Percentiles rank a stretch among this genome's conserved stretches.
phyloP scores from a whole-genome alignment of 2,113 vertebrate genomes.

The Psilopsiagon aymara region DNA sequence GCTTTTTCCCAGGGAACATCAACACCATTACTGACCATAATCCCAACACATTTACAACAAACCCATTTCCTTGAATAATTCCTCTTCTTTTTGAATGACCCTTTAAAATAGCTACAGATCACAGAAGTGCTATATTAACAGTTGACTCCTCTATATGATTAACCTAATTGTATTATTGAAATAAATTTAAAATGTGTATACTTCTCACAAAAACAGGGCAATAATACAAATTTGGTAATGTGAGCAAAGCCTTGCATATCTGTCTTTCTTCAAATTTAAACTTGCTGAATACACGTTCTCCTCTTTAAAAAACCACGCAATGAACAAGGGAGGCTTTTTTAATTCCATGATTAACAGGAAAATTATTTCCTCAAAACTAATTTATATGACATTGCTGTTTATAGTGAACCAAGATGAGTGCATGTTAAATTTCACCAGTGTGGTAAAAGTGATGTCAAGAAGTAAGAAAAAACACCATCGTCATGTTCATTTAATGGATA shows the following conservation, averaged over 20 bases:
- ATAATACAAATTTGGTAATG: background rate
- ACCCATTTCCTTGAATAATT: background rate
- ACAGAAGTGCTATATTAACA: background rate
- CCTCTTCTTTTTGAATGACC: background rate
- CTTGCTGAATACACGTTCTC: constrained; percentile 37
- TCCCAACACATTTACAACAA: constrained; percentile 26
- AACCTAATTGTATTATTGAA: background rate
- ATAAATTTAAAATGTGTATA: background rate
- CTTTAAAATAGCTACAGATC: background rate
- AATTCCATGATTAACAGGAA: constrained; percentile 56
- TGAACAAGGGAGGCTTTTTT: constrained; percentile 9
- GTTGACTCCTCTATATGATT: background rate
- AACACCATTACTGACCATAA: background rate
- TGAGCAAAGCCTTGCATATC: background rate
- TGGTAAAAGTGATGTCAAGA: constrained; percentile 15
- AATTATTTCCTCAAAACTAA: constrained; percentile 68
- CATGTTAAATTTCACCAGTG: background rate
- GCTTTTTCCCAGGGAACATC: constrained; percentile 31
- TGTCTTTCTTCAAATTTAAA: constrained; percentile 54
- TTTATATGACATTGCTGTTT: constrained; percentile 52
- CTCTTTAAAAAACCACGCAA: constrained; percentile 39
- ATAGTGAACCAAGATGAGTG: background rate
- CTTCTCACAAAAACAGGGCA: background rate
- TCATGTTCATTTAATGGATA: constrained; percentile 6
- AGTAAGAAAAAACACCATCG: background rate